These are phyloP conservation scores for Homarus americanus DNA, from an alignment of 1,140 invertebrate species.

Conservation along the genomic window DNA sequence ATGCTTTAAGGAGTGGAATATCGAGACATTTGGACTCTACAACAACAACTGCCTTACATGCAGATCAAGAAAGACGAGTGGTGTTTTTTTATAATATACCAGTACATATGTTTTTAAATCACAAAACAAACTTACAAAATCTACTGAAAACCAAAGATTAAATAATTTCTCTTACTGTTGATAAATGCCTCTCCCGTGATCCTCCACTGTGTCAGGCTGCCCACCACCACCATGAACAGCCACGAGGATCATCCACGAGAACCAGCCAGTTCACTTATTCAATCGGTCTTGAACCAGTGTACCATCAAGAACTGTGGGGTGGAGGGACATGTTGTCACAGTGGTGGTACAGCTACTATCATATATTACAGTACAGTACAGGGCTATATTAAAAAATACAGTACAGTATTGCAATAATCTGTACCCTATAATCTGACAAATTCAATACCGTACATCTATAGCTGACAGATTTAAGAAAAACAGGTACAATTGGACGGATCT, in stretches of 20 bases:
- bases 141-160: too few relatives aligned
- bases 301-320: conserved; percentile 79
- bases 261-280: conserved; percentile 83
- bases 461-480: too few relatives aligned
- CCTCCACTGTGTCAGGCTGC: conserved; percentile 84
- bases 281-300: conserved; percentile 84
- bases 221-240: conserved; percentile 85
- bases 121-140: background rate
- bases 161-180: conserved; percentile 78
- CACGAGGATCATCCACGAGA: conserved; percentile 88
- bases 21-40: background rate
- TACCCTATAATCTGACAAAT: too few relatives aligned
- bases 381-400: too few relatives aligned
- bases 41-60: background rate
- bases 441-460: too few relatives aligned
- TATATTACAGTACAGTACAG: too few relatives aligned
- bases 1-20: background rate
- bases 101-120: background rate
- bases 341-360: too few relatives aligned
- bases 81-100: too few relatives aligned
- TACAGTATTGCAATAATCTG: too few relatives aligned
- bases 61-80: background rate
- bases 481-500: too few relatives aligned
- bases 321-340: too few relatives aligned
- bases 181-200: conserved; percentile 86